A percentile compares a stretch with the other conserved stretches of the same genome.
Conservation (phyloP, 2,888 invertebrate genomes). For the Polyploca ridens region DNA sequence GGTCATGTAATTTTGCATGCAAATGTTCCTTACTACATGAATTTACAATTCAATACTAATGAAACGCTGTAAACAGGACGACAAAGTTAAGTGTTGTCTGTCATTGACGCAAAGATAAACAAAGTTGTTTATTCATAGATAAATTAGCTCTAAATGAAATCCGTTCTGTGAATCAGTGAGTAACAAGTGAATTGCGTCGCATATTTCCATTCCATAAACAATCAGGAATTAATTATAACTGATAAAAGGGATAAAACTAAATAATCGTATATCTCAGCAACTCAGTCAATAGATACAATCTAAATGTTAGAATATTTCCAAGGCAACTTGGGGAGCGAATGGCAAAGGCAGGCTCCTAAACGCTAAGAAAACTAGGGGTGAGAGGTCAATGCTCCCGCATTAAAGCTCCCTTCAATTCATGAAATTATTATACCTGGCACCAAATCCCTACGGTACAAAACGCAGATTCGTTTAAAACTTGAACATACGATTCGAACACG, state of each 20-base stretch:
- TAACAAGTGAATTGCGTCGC: background rate
- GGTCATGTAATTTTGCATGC: background rate
- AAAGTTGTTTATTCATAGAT: background rate
- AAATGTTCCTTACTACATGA: background rate
- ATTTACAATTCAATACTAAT: background rate
- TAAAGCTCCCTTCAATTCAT: slow-evolving; percentile 58
- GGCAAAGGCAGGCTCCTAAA: slow-evolving; percentile 49
- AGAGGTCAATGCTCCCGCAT: slow-evolving; percentile 66
- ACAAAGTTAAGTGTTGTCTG: background rate
- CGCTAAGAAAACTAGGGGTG: slow-evolving; percentile 72
- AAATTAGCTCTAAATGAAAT: background rate
- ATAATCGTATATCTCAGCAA: background rate
- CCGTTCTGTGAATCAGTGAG: background rate
- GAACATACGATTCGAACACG: background rate
- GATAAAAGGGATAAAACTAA: background rate
- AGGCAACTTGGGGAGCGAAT: slow-evolving; percentile 47
- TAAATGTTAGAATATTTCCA: slow-evolving; percentile 40
- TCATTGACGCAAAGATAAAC: slow-evolving; percentile 1
- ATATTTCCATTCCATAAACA: background rate
- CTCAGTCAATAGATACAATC: slow-evolving; percentile 1
- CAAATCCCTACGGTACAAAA: slow-evolving; percentile 34
- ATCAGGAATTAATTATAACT: background rate
- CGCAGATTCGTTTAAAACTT: slow-evolving; percentile 34
- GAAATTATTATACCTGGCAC: slow-evolving; percentile 55
- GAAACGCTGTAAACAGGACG: background rate